Evolutionary conservation across 1,140 invertebrate genomes (phyloP), one percentile per base, ranked within the genome.

Genomic region (Drosophila murphyi): DNA sequence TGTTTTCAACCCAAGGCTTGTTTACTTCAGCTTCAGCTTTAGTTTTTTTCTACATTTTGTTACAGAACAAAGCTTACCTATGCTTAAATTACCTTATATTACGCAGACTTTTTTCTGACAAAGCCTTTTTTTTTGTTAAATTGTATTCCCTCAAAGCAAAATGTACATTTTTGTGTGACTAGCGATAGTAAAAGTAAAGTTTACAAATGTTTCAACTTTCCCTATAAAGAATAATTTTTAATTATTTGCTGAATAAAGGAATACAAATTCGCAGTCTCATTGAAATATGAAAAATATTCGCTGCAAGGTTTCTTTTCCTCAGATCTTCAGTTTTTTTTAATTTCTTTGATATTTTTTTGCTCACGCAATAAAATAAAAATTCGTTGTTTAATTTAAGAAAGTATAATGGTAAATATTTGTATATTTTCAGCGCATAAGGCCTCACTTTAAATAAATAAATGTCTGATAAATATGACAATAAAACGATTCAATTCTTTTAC

Each of bases 401-500:
- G 5, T 67, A 32, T 51, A 60, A 51, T 43, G n/a, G 29, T 56
- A 59, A 52, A 72, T 65, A 52, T 43, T 47, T 37, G 12, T 45
- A 54, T 6, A 45, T 34, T 68, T 6, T 51, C 10, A 5, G 2
- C 45, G 0, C n/a, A 34, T 47, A 6, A 54, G 32, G 10, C 34
- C 50, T 37, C 34, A 5, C 0, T 1, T 31, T 35, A 20, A 41
- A 54, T 57, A 45, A 59, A 72, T 41, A 72, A 45, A 57, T 35
- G 50, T 7, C 8, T 51, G 8, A 20, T 5, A n/a, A 28, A 12
- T 3, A 41, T 39, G 34, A 47, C 28, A 55, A 47, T 48, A 34
- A 20, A 61, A 4, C 41, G 28, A 60, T 59, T 45, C 10, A 52
- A 56, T 39, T 57, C 56, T 43, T 64, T 50, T 7, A 43, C 70